These are phyloP conservation scores for Tyrannus savana DNA, from an alignment of 2,113 vertebrate species.

Conservation along the genomic window DNA sequence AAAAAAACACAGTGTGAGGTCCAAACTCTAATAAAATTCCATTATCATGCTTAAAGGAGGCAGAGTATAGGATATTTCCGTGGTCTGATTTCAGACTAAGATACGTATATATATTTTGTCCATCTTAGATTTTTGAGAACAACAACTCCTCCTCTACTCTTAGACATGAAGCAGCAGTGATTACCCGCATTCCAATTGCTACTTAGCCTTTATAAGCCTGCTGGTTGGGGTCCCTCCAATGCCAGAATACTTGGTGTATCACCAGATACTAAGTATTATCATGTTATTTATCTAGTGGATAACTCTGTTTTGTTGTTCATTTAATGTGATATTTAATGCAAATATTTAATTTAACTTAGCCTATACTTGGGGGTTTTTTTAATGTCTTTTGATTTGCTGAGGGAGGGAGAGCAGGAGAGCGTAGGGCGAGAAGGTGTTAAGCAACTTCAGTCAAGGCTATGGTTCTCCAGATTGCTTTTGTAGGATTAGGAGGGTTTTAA, in stretches of 20 bases:
- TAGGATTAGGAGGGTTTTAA: background rate
- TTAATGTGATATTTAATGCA: background rate
- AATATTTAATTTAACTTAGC: background rate
- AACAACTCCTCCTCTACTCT: background rate
- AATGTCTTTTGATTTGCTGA: background rate
- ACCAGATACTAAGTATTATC: background rate
- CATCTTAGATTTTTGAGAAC: background rate
- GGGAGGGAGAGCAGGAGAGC: background rate
- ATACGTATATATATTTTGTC: background rate
- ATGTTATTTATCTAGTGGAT: background rate
- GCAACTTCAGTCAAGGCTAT: background rate
- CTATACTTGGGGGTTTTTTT: background rate
- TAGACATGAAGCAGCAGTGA: background rate
- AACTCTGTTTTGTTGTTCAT: background rate
- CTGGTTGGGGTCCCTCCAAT: background rate
- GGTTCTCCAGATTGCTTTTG: background rate
- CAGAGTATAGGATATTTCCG: background rate
- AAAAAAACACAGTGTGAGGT: background rate
- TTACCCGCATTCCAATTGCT: background rate
- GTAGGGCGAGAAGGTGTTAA: background rate
- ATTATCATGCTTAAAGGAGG: background rate
- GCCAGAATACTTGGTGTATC: background rate
- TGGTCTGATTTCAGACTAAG: background rate
- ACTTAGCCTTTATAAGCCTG: background rate
- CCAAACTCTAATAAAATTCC: background rate